Evolutionary conservation across 37 sponge, comb jelly and placozoan species (phyloP), one percentile per base, ranked within the genome.

Genomic region (Aplysina aerophoba): DNA sequence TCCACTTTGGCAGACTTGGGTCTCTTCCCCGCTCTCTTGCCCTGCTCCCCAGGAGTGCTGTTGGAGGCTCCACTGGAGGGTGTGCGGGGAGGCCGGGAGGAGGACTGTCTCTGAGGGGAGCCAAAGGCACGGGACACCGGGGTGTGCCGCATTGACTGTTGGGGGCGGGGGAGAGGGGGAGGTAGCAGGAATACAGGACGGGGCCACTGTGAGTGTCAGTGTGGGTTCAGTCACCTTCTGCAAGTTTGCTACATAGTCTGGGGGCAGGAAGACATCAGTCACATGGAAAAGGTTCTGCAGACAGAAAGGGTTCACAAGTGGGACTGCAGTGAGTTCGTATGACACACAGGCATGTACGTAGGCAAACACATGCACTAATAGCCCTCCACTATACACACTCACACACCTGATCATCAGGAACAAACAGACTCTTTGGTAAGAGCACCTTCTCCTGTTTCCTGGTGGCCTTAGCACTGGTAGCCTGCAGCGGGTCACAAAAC

Each of bases 191-290:
- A 8, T 8, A 44, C 6, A 44, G 6, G 6, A 44, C n/a, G 50
- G 50, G 50, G 8, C 50, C 8, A 3, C 8, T 44, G 50, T 44
- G 8, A 11, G 50, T 11, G 50, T 11, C 8, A 8, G 6, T 44
- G 50, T 44, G 50, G 50, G 6, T 44, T 44, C 8, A 44, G 50
- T 44, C 5, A 75, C 78, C 78, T 75, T 75, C 15, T 75, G 78
- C 41, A 75, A 21, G 54, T 41, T 75, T 0, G 78, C 15, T 5
- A 75, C 78, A 41, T 75, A 75, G 14, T 75, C 78, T n/a, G 78
- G 78, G 37, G 78, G 78, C n/a, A 75, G 54, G 25, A 75, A 75
- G 37, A 75, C 78, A 75, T 75, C 78, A 36, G 78, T 75, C 33
- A 75, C 78, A 41, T 75, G 78, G 38, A 40, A 75, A 15, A 50